phyloP scores from a whole-genome alignment of 2,888 invertebrate species.

The Blera fallax region DNA sequence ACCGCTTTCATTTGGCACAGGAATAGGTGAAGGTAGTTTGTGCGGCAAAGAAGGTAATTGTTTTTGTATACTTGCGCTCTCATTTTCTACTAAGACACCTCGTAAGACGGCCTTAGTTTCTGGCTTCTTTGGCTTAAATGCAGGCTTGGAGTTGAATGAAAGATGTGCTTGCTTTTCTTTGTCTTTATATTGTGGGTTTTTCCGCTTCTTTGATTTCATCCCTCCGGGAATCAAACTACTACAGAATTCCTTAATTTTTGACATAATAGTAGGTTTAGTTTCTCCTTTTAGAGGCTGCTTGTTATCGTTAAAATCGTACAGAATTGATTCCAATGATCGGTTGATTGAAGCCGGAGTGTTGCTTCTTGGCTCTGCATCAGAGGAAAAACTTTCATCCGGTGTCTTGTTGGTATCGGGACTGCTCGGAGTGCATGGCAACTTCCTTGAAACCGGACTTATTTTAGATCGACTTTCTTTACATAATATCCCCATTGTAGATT shows the following conservation, averaged over 20 bases:
- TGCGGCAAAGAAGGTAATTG: neutral
- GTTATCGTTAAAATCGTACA: constrained; percentile 3
- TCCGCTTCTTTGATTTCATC: neutral
- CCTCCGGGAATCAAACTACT: neutral
- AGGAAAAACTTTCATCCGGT: neutral
- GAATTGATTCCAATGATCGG: neutral
- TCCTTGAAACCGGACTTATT: too few species aligned
- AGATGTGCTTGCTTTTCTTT: neutral
- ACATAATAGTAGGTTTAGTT: neutral
- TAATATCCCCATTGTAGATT: too few species aligned
- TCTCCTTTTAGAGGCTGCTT: neutral
- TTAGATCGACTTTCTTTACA: too few species aligned
- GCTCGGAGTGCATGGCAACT: too few species aligned
- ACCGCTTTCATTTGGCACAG: constrained; percentile 40
- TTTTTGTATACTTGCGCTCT: neutral
- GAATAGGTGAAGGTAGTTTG: neutral
- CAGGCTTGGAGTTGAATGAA: neutral
- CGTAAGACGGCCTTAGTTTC: neutral
- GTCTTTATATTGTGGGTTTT: neutral
- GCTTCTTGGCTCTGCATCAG: neutral
- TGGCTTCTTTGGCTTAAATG: constrained; percentile 22
- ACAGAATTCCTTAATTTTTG: constrained; percentile 16
- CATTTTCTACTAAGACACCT: neutral
- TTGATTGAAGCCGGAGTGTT: neutral
- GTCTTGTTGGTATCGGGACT: neutral